A percentile compares a stretch with the other conserved stretches of the same genome.
Conservation (phyloP, 2,888 invertebrate genomes). For the Autographa pulchrina region DNA sequence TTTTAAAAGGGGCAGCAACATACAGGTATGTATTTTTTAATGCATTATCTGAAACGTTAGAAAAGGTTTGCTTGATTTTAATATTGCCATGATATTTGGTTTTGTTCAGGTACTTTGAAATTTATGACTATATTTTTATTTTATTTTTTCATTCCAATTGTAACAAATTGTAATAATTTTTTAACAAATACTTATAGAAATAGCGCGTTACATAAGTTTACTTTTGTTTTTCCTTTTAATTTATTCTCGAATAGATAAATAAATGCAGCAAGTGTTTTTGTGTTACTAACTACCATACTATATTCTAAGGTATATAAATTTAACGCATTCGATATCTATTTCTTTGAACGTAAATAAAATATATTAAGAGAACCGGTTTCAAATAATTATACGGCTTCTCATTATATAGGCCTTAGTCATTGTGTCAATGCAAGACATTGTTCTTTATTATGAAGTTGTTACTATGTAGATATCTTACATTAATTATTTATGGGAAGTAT, state of each 20-base stretch:
- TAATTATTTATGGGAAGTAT: constrained; percentile 37
- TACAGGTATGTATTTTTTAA: too few relatives aligned
- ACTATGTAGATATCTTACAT: constrained; percentile 16
- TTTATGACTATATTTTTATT: too few relatives aligned
- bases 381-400: constrained; percentile 41
- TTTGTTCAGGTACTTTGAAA: too few relatives aligned
- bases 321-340: constrained; percentile 25
- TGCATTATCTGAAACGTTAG: too few relatives aligned
- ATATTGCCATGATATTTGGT: too few relatives aligned
- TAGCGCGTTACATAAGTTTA: too few relatives aligned
- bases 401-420: constrained; percentile 42
- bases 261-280: background rate
- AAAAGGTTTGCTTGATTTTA: too few relatives aligned
- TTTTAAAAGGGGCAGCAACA: too few relatives aligned
- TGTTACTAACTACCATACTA: too few relatives aligned
- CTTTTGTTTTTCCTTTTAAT: background rate
- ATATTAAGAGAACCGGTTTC: constrained; percentile 49
- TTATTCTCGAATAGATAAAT: background rate
- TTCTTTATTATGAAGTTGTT: constrained; percentile 43
- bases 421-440: constrained; percentile 48
- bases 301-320: constrained; percentile 13
- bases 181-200: too few relatives aligned
- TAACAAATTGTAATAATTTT: too few relatives aligned
- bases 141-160: too few relatives aligned
- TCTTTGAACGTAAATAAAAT: constrained; percentile 18